Percentiles rank a stretch among this genome's conserved stretches.
phyloP scores from a whole-genome alignment of 2,113 vertebrate genomes.

The Silurus asotus region DNA sequence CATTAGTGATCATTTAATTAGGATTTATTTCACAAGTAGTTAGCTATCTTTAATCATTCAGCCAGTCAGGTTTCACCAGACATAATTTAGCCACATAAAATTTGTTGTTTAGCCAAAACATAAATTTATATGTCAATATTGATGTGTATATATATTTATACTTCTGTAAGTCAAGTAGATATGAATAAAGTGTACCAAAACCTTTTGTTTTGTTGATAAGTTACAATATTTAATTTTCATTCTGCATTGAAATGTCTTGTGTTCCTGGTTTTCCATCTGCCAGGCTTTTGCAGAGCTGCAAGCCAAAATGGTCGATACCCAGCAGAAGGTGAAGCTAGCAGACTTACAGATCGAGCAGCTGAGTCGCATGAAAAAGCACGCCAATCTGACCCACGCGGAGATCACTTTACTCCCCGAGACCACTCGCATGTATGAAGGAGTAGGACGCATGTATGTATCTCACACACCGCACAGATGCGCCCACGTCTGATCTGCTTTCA shows the following conservation, averaged over 20 bases:
- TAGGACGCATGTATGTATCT: constrained; percentile 92
- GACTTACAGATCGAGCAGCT: constrained; percentile 96
- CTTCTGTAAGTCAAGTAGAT: too few species aligned
- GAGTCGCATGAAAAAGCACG: constrained; percentile 88
- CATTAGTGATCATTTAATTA: background rate
- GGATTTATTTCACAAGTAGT: background rate
- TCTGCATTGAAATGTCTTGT: background rate
- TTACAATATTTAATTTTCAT: background rate
- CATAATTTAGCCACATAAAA: background rate
- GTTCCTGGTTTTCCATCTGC: background rate
- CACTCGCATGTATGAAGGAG: constrained; percentile 93
- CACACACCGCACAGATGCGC: background rate
- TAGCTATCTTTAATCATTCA: background rate
- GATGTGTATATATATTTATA: background rate
- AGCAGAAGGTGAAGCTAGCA: constrained; percentile 94
- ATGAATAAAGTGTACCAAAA: background rate
- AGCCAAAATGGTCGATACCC: constrained; percentile 93
- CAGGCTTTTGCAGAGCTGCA: constrained; percentile 95
- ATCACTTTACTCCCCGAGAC: constrained; percentile 81
- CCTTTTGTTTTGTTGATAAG: background rate
- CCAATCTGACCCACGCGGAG: constrained; percentile 85
- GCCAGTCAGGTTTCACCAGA: background rate
- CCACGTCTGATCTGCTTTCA: background rate
- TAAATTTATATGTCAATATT: background rate
- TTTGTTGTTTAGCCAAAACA: background rate